Evolutionary conservation across 92 coral and sea anemone species (phyloP).

Genomic region (Diadumene lineata): DNA sequence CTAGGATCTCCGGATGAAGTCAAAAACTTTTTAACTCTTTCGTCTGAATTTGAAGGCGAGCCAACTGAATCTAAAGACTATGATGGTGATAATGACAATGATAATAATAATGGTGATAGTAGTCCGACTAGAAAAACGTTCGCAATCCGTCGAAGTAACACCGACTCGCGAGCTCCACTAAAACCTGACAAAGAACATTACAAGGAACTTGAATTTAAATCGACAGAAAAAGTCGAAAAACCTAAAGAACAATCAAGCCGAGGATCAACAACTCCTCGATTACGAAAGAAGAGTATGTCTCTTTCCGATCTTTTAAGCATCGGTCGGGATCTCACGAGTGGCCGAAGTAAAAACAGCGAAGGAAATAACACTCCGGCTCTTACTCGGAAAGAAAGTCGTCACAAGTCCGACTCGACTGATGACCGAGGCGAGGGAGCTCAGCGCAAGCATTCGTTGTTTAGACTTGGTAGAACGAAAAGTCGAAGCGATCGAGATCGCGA

Average conservation of each 20-base stretch:
- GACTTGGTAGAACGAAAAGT: constrained; percentile 49
- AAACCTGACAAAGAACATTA: constrained; percentile 72
- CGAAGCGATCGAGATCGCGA: constrained; percentile 63
- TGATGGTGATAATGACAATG: constrained; percentile 12
- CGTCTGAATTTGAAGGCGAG: neutral
- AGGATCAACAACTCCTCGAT: constrained; percentile 25
- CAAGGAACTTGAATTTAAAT: constrained; percentile 30
- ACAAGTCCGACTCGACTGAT: constrained; percentile 44
- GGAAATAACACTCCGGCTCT: constrained; percentile 5
- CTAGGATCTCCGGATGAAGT: constrained; percentile 48
- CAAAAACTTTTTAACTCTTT: constrained; percentile 35
- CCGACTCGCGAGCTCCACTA: constrained; percentile 61
- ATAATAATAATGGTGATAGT: neutral
- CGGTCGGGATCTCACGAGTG: constrained; percentile 70
- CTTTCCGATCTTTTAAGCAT: constrained; percentile 73
- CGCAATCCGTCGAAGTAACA: constrained; percentile 19
- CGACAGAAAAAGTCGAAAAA: constrained; percentile 23
- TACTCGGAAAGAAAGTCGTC: constrained; percentile 15
- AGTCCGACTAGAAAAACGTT: neutral
- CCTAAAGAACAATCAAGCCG: constrained; percentile 17
- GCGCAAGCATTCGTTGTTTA: constrained; percentile 46
- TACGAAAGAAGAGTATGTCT: constrained; percentile 80
- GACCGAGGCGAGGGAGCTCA: constrained; percentile 34
- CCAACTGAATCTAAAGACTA: constrained; percentile 23
- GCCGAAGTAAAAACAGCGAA: constrained; percentile 48